Percentiles rank a stretch among this genome's conserved stretches.
These are phyloP conservation scores for Tenthredo notha DNA, from an alignment of 2,888 invertebrate species.

Conservation along the genomic window DNA sequence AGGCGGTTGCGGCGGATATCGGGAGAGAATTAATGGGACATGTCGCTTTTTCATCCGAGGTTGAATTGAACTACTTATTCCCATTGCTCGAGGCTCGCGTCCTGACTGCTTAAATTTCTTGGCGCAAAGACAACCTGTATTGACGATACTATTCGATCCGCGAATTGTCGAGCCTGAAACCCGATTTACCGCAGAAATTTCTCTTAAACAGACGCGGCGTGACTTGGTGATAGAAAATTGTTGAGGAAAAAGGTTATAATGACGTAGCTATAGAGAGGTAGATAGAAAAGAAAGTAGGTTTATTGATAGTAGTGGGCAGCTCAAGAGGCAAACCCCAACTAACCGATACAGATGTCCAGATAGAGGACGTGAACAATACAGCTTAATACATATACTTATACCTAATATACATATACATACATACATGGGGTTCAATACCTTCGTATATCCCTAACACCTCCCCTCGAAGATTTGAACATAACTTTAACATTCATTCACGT, in stretches of 20 bases:
- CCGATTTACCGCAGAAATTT: not conserved
- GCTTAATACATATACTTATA: too few species aligned
- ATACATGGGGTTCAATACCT: not conserved
- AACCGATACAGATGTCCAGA: too few species aligned
- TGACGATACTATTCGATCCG: not conserved
- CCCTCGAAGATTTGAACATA: not conserved
- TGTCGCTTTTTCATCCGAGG: conserved; percentile 54
- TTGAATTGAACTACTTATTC: conserved; percentile 53
- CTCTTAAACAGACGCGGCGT: not conserved
- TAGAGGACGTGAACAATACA: too few species aligned
- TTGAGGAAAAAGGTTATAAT: not conserved
- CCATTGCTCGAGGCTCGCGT: conserved; percentile 25
- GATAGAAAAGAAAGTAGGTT: not conserved
- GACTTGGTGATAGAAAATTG: conserved; percentile 6
- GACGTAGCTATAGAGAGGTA: not conserved
- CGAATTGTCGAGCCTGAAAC: not conserved
- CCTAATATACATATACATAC: too few species aligned
- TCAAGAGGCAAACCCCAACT: not conserved
- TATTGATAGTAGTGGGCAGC: not conserved
- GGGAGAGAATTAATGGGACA: conserved; percentile 55
- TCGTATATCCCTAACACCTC: not conserved
- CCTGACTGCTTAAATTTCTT: conserved; percentile 23
- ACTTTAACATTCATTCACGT: not conserved
- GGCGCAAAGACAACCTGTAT: conserved; percentile 9
- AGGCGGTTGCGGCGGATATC: conserved; percentile 54